These are phyloP conservation scores for Cassiopea xamachana DNA, from an alignment of 30 jellyfish, hydroid and myxozoan species.

Conservation along the genomic window DNA sequence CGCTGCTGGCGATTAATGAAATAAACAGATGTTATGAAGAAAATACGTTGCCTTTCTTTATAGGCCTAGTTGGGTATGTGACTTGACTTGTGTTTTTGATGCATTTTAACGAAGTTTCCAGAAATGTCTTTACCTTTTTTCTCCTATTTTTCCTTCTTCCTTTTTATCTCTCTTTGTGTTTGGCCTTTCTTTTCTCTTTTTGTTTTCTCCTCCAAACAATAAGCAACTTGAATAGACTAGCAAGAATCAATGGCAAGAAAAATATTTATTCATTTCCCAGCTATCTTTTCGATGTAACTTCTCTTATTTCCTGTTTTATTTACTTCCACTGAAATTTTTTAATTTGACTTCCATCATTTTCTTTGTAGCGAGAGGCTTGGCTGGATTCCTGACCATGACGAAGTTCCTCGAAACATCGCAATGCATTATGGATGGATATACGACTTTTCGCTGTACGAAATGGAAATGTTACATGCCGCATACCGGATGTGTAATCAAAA, in stretches of 20 bases:
- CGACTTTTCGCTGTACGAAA: conserved; percentile 62
- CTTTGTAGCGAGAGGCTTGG: conserved; percentile 58
- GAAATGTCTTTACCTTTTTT: not conserved
- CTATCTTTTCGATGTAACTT: too few species aligned
- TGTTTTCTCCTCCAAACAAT: not conserved
- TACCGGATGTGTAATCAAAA: conserved; percentile 61
- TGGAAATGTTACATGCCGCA: conserved; percentile 66
- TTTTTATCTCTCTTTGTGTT: not conserved
- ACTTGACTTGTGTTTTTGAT: not conserved
- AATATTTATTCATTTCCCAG: too few species aligned
- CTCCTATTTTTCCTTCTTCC: not conserved
- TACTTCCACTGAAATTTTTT: too few species aligned
- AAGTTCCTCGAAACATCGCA: conserved; percentile 52
- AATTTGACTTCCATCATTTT: too few species aligned
- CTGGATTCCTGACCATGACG: conserved; percentile 61
- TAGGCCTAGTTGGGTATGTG: conserved; percentile 64
- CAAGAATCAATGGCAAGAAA: too few species aligned
- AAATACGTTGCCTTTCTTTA: conserved; percentile 68
- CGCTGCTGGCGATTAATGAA: conserved; percentile 63
- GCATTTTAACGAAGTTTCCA: not conserved
- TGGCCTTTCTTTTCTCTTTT: not conserved
- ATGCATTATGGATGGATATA: conserved; percentile 72
- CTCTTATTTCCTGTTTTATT: too few species aligned
- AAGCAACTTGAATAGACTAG: too few species aligned
- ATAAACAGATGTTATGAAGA: conserved; percentile 75